Percentiles rank a stretch among this genome's conserved stretches.
These are phyloP conservation scores for Seira musarum DNA, from an alignment of 2,888 invertebrate species.

Conservation along the genomic window DNA sequence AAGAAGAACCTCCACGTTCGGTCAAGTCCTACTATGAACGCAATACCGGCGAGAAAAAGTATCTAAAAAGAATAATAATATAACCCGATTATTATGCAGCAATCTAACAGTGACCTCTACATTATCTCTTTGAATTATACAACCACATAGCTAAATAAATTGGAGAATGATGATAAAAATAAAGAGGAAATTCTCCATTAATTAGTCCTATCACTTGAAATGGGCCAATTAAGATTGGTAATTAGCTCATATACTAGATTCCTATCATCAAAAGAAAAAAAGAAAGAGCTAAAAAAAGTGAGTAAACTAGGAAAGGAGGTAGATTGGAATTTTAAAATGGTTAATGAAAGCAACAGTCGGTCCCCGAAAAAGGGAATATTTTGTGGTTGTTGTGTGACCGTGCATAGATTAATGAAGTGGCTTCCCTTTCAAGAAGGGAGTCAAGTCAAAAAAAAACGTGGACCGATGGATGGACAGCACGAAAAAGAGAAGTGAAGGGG, in stretches of 20 bases:
- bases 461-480: no score
- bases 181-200: not conserved
- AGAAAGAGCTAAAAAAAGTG: not conserved
- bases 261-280: not conserved
- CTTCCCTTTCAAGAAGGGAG: no score
- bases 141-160: no score
- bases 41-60: conserved; percentile 94
- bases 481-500: no score
- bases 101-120: no score
- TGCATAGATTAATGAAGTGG: conserved; percentile 21
- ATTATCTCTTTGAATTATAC: no score
- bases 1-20: conserved; percentile 98
- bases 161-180: no score
- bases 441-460: no score
- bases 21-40: conserved; percentile 96
- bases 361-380: not conserved
- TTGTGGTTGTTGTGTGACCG: conserved; percentile 17
- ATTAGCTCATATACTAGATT: conserved; percentile 20
- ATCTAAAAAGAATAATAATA: conserved; percentile 86
- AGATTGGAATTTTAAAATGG: not conserved
- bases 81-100: no score
- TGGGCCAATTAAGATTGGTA: conserved; percentile 32
- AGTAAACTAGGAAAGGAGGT: not conserved
- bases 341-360: not conserved
- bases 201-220: conserved; percentile 1